Evolutionary conservation across 1,140 invertebrate species (phyloP), one percentile per base, ranked within the genome.

Genomic region (Rhyzopertha dominica): DNA sequence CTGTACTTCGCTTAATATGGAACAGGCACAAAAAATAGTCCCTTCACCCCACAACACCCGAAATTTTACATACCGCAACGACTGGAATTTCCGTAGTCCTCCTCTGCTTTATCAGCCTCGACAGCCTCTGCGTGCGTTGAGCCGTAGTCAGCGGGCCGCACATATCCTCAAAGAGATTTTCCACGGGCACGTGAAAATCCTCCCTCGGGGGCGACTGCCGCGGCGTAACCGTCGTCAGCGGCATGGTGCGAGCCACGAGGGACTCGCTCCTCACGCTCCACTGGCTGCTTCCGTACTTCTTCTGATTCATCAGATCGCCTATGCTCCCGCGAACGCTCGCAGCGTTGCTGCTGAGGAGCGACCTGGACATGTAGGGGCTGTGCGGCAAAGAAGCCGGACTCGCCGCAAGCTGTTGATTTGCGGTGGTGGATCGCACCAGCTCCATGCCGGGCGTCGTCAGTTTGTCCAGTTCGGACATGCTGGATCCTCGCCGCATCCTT

Each of bases 281-380:
- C 49, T 71, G 77, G 53, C 80, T 82, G 13, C 78, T 78, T 37
- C 79, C 80, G 54, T 82, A 85, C 53, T 76, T 79, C 58, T 81
- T 81, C 51, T 78, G 55, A 61, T 87, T 87, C 83, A 87, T 87
- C 51, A 86, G 63, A 63, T 87, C 84, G 4, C 84, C 84, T 25
- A 87, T 83, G 47, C 82, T 85, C 2, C 81, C 81, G 1, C 69
- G 67, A n/a, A 72, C 67, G 7, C 74, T 71, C 1, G 66, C 67
- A 2, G 66, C 55, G 9, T 69, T 67, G 20, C 58, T 61, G 31
- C 62, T 57, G 3, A 71, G 58, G 48, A 72, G 71, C 4, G 69
- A 72, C 9, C 74, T 61, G 0, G 71, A 75, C 25, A 77, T 43
- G 3, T 74, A 70, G 2, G 74, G 74, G 13, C 73, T 75, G 35